phyloP scores from a whole-genome alignment of 1,140 invertebrate genomes.

The Diachasma alloeum region DNA sequence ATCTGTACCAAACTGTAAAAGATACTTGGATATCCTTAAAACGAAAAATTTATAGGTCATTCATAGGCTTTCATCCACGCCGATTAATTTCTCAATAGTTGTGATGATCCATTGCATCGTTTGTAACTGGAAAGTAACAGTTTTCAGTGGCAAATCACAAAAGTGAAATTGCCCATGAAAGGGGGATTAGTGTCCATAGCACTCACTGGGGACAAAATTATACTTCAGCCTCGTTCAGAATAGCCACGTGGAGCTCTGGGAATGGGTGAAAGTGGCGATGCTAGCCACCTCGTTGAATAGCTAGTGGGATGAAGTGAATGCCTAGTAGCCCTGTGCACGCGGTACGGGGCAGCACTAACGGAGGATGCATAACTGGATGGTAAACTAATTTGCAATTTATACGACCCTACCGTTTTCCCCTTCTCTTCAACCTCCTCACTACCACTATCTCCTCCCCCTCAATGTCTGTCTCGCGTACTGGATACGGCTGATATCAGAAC shows the following conservation, averaged over 20 bases:
- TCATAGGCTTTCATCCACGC: no score
- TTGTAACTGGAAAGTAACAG: no score
- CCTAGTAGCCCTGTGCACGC: not conserved
- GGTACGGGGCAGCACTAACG: not conserved
- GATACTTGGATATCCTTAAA: no score
- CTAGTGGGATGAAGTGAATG: conserved; percentile 1
- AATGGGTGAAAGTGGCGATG: not conserved
- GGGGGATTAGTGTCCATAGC: not conserved
- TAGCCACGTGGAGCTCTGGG: not conserved
- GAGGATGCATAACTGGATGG: conserved; percentile 24
- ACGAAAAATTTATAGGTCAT: no score
- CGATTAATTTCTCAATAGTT: no score
- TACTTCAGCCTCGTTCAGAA: not conserved
- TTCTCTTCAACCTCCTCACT: conserved; percentile 9
- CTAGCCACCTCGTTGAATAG: conserved; percentile 8
- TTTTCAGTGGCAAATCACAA: not conserved
- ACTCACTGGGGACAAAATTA: not conserved
- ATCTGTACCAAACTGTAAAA: no score
- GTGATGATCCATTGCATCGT: no score
- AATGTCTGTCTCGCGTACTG: not conserved
- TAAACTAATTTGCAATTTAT: conserved; percentile 46
- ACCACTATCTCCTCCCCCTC: no score
- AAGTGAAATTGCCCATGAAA: not conserved
- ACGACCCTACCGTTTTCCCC: conserved; percentile 12
- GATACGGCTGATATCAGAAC: not conserved